A percentile compares a stretch with the other conserved stretches of the same genome.
Evolutionary conservation across 2,113 vertebrate species (phyloP).

Genomic region (Meriones unguiculatus): DNA sequence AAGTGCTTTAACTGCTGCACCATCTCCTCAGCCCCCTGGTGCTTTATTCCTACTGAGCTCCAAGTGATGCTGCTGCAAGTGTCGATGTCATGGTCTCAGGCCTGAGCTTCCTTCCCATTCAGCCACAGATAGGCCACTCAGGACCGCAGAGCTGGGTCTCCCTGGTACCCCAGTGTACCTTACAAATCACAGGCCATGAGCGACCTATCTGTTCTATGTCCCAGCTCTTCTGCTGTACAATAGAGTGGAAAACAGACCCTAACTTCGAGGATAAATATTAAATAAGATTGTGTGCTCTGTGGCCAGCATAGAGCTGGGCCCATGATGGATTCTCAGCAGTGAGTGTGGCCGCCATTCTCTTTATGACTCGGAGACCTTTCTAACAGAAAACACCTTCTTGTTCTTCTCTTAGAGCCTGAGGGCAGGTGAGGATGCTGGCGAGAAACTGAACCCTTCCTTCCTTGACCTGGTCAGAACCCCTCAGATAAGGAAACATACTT

Average conservation of each 20-base stretch:
- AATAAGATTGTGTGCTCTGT: neutral
- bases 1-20: neutral
- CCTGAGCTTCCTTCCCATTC: neutral
- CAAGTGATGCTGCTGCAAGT: neutral
- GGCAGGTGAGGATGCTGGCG: constrained; percentile 80
- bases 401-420: constrained; percentile 76
- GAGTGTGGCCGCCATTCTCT: accelerated
- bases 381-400: neutral
- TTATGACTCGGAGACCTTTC: accelerated
- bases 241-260: neutral
- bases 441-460: constrained; percentile 85
- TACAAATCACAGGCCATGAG: neutral
- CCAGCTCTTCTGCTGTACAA: neutral
- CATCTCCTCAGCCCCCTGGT: neutral
- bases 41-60: neutral
- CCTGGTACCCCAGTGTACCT: accelerated
- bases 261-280: neutral
- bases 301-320: neutral
- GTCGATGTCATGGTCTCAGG: neutral
- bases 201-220: neutral
- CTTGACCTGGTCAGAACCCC: constrained; percentile 88
- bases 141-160: neutral
- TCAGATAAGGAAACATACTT: constrained; percentile 89
- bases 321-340: too few species aligned
- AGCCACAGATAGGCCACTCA: neutral